Conservation (phyloP, 2,113 vertebrate genomes). For the Anhinga anhinga region DNA sequence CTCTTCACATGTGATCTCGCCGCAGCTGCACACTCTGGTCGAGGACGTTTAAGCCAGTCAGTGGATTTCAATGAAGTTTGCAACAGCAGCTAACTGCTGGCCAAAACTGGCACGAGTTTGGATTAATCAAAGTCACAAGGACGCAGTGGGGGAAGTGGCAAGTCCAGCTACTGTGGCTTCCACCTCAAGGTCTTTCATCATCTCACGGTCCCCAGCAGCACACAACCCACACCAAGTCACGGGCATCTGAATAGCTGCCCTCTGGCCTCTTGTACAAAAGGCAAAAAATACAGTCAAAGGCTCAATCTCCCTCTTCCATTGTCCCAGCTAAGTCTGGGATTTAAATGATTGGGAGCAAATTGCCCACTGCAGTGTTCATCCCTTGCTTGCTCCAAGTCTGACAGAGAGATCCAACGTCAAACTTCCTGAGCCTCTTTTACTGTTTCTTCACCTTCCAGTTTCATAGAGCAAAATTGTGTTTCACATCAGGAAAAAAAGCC, state of each 20-base stretch:
- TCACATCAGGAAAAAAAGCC: neutral
- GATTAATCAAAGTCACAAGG: slow-evolving; percentile 17
- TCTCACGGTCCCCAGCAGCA: neutral
- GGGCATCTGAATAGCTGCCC: neutral
- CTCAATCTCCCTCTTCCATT: neutral
- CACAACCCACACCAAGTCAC: neutral
- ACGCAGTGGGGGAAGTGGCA: neutral
- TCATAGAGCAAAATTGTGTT: neutral
- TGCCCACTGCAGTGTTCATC: neutral
- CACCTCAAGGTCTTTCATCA: neutral
- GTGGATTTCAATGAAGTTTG: neutral
- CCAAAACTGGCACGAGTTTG: neutral
- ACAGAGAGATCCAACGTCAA: neutral
- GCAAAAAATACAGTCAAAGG: neutral
- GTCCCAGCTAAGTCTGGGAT: neutral
- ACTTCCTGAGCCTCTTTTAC: neutral
- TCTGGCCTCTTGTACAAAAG: neutral
- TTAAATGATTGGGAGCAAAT: neutral
- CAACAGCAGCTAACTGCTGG: neutral
- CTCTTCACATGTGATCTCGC: rapidly evolving
- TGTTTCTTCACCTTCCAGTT: neutral
- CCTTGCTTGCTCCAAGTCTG: neutral
- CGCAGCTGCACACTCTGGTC: rapidly evolving
- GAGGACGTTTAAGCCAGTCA: neutral
- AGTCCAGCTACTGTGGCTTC: neutral